These are phyloP conservation scores for Pseudochirops cupreus DNA, from an alignment of 2,797 vertebrate species.

Conservation along the genomic window DNA sequence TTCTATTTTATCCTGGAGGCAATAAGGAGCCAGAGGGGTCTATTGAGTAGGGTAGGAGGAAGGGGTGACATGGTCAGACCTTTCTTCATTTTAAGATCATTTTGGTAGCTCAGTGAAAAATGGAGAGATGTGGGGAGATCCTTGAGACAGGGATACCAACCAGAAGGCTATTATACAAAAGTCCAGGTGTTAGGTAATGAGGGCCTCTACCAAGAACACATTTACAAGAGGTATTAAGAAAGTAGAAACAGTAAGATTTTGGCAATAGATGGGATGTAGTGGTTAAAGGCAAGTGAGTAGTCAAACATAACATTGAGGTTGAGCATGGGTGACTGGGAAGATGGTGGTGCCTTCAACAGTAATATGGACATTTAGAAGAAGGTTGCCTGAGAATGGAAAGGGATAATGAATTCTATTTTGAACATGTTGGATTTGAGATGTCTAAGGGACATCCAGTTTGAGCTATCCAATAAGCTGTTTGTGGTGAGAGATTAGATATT, in stretches of 20 bases:
- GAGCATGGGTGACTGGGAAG: neutral
- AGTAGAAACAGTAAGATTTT: neutral
- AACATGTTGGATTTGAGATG: neutral
- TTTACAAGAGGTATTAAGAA: neutral
- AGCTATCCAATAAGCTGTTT: too few relatives aligned
- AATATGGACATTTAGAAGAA: neutral
- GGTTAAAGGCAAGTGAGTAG: too few relatives aligned
- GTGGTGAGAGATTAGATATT: neutral
- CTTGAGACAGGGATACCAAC: neutral
- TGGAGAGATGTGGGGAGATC: neutral
- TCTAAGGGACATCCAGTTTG: neutral
- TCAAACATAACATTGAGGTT: neutral
- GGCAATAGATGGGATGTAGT: neutral
- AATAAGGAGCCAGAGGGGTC: neutral
- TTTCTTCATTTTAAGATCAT: neutral
- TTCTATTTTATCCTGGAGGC: neutral
- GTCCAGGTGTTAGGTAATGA: neutral
- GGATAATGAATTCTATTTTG: neutral
- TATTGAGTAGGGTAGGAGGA: neutral
- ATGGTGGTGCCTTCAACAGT: neutral
- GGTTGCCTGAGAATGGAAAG: neutral
- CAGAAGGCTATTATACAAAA: neutral
- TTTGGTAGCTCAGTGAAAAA: neutral
- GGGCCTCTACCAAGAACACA: neutral
- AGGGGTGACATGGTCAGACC: neutral